phyloP scores from a whole-genome alignment of 2,888 invertebrate genomes.

The Lochmaea crataegi region DNA sequence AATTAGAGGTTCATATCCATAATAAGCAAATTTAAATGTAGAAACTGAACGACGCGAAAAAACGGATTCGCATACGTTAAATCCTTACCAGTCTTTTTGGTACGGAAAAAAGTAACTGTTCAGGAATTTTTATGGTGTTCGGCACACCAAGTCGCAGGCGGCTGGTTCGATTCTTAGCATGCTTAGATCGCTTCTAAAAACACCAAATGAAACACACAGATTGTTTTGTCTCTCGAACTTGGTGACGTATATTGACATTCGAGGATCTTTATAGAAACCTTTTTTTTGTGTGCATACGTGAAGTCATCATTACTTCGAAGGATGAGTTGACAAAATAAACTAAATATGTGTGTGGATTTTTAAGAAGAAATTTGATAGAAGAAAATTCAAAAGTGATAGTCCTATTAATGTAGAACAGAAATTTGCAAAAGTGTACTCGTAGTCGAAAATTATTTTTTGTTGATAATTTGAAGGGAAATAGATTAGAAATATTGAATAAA shows the following conservation, averaged over 20 bases:
- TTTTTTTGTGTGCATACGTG: constrained; percentile 7
- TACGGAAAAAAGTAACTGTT: constrained; percentile 51
- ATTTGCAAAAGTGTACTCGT: no score
- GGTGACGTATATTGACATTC: constrained; percentile 54
- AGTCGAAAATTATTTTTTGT: no score
- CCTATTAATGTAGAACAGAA: no score
- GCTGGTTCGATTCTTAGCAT: constrained; percentile 58
- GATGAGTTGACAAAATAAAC: background rate
- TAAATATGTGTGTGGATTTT: background rate
- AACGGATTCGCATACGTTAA: constrained; percentile 20
- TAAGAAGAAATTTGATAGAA: background rate
- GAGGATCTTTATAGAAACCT: constrained; percentile 40
- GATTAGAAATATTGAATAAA: no score
- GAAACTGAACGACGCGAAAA: constrained; percentile 22
- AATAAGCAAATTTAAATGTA: constrained; percentile 46
- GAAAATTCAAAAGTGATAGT: no score
- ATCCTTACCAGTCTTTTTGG: constrained; percentile 10
- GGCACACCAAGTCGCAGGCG: constrained; percentile 61
- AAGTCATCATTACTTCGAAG: background rate
- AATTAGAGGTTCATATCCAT: constrained; percentile 42
- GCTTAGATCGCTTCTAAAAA: constrained; percentile 47
- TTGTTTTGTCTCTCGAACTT: constrained; percentile 53
- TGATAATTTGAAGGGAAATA: no score
- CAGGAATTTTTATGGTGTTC: constrained; percentile 64
- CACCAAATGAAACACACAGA: constrained; percentile 41